These are phyloP conservation scores for Hydra vulgaris DNA, from an alignment of 30 jellyfish, hydroid and myxozoan species.

Conservation along the genomic window DNA sequence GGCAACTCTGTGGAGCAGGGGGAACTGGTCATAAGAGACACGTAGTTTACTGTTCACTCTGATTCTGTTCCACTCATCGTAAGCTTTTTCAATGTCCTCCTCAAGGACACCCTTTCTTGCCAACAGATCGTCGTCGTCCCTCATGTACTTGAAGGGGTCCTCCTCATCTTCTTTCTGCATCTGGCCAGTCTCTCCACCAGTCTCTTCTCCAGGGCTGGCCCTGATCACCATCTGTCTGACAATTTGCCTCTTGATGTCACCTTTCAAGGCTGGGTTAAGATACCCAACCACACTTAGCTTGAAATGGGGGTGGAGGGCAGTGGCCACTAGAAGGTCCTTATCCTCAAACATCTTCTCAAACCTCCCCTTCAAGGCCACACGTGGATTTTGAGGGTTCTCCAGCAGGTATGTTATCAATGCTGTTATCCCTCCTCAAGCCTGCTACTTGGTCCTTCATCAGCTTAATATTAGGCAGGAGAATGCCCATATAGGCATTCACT, in stretches of 20 bases:
- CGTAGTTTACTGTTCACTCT: neutral
- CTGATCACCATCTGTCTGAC: neutral
- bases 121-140: neutral
- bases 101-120: neutral
- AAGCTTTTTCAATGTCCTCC: neutral
- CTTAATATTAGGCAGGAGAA: neutral
- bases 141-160: neutral
- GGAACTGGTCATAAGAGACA: neutral
- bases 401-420: neutral
- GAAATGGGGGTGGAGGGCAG: neutral
- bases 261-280: neutral
- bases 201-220: neutral
- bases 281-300: neutral
- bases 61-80: neutral
- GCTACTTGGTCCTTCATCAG: neutral
- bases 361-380: neutral
- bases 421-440: neutral
- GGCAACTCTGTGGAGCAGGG: neutral
- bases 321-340: neutral
- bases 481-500: neutral
- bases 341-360: neutral
- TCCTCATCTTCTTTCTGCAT: neutral
- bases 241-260: neutral
- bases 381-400: neutral
- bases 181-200: neutral